Evolutionary conservation across 1,140 invertebrate species (phyloP), one percentile per base, ranked within the genome.

Genomic region (Zaprionus africanus): DNA sequence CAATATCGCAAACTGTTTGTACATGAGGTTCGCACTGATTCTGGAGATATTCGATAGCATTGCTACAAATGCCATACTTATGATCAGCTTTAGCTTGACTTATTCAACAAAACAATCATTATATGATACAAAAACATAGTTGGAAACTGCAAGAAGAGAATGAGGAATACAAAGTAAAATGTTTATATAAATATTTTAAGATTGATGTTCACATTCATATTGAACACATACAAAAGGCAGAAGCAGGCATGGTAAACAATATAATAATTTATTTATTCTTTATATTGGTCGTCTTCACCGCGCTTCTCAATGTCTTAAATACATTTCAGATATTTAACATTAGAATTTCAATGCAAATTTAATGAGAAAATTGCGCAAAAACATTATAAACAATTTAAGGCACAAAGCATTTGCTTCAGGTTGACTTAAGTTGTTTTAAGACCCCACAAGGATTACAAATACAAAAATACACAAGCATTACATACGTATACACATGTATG

Each of bases 341-440:
- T 15, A 38, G 36, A 15, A 38, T 38, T 38, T 38, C 46, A 49
- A 34, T 41, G 22, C 7, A 73, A 77, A 56, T 78, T 71, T 7
- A 62, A 59, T 46, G 49, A 9, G 19, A n/a, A 13, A 15, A 54
- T 49, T 53, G 43, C n/a, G 34, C 36, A 74, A 63, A 63, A 34
- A 34, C 31, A 7, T 26, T 26, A 22, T 22, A 22, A 22, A 22
- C 22, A 22, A 22, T 22, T 41, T 68, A 17, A 31, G 28, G 7
- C 1, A 9, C 31, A 34, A 34, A 31, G 51, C n/a, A 46, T 13
- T 38, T 4, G 36, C 36, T 15, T 15, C 4, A 17, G 7, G n/a
- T 17, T 15, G 15, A n/a, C 2, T 6, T 17, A 17, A 46, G 7
- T 17, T 46, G 41, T 17, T 46, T 46, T 46, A 17, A 17, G n/a